Evolutionary conservation across 2,797 vertebrate species (phyloP).

Genomic region (Protonibea diacanthus): DNA sequence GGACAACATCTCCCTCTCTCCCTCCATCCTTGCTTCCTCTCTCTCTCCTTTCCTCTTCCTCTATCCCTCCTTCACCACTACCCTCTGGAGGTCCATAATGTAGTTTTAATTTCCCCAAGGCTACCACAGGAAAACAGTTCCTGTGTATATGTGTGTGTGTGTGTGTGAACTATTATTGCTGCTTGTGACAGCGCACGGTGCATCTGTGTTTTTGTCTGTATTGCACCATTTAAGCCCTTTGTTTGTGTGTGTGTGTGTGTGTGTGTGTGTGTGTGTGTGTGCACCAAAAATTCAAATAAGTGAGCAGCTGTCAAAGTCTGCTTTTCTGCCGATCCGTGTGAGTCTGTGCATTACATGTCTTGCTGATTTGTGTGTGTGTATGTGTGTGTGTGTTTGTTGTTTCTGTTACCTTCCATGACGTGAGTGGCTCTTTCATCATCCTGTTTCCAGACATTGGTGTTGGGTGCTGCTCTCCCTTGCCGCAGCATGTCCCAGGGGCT

Average conservation of each 20-base stretch:
- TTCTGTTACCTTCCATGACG: slow-evolving; percentile 72
- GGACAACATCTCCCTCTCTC: slow-evolving; percentile 56
- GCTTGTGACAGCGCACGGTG: slow-evolving; percentile 66
- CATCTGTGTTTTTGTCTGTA: slow-evolving; percentile 70
- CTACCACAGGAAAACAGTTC: slow-evolving; percentile 87
- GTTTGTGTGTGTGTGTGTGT: slow-evolving; percentile 22
- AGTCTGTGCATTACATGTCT: slow-evolving; percentile 4
- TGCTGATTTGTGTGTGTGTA: slow-evolving; percentile 1
- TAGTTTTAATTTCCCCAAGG: slow-evolving; percentile 91
- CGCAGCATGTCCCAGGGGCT: slow-evolving; percentile 59
- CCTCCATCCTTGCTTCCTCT: slow-evolving; percentile 32
- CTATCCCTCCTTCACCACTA: slow-evolving; percentile 75
- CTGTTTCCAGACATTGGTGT: slow-evolving; percentile 75
- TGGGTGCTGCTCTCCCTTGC: slow-evolving; percentile 77
- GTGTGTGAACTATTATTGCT: slow-evolving; percentile 74
- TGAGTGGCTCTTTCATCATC: slow-evolving; percentile 77
- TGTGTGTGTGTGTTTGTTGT: slow-evolving; percentile 32
- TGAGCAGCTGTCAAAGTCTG: slow-evolving; percentile 70
- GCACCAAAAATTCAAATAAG: slow-evolving; percentile 50
- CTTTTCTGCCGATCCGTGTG: slow-evolving; percentile 31
- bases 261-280: slow-evolving; percentile 27
- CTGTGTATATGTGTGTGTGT: slow-evolving; percentile 38
- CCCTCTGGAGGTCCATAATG: slow-evolving; percentile 88
- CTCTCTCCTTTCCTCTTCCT: slow-evolving; percentile 71
- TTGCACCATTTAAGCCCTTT: slow-evolving; percentile 64